Base-by-base conservation (phyloP, 2,797 vertebrate genomes). In the Cyclura pinguis region DNA sequence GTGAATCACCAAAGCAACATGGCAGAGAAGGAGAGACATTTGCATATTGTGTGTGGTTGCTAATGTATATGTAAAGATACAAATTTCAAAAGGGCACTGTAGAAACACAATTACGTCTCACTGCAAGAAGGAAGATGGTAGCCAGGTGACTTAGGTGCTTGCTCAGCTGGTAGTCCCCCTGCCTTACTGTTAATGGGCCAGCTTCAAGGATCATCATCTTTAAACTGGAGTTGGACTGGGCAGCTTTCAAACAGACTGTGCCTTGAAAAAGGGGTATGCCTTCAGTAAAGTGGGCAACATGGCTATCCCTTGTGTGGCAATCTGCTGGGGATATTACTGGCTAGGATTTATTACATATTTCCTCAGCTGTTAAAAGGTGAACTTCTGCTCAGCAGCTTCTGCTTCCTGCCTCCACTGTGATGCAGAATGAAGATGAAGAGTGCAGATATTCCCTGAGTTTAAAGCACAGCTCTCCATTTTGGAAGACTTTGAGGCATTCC, bases 311-410 rank as follows among this genome's bases (percentile, higher is more conserved):
- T 78, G 18, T 77, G 7, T 8, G 22, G 38, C 7, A 42, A 9
- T 77, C 8, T 50, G 38, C 7, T 50, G 64, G 62, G 38, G 67
- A 4, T 8, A 47, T 22, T 69, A 8, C 9, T 50, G 64, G 14
- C 42, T 69, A 52, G 35, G 27, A 5, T 35, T 86, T 35, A 24
- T 73, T 86, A 27, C 89, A 90, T 80, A 38, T 57, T 89, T 81
- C 88, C 91, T 55, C 83, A 52, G 42, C 1, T 6, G 38, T 50
- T 52, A 78, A 67, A 55, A 89, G 16, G 62, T 22, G 62, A 57
- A 35, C 59, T 6, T 3, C n/a, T n/a, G 24, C 59, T 64, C 0
- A 0, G 14, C 42, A 55, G 72, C n/a, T 92, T 50, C 42, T 0
- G 0, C 32, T 64, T 47, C 38, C 57, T 1, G 88, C 73, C 62